A percentile compares a stretch with the other conserved stretches of the same genome.
Evolutionary conservation across 2,797 vertebrate genomes (phyloP).

Genomic region (Microtus californicus): DNA sequence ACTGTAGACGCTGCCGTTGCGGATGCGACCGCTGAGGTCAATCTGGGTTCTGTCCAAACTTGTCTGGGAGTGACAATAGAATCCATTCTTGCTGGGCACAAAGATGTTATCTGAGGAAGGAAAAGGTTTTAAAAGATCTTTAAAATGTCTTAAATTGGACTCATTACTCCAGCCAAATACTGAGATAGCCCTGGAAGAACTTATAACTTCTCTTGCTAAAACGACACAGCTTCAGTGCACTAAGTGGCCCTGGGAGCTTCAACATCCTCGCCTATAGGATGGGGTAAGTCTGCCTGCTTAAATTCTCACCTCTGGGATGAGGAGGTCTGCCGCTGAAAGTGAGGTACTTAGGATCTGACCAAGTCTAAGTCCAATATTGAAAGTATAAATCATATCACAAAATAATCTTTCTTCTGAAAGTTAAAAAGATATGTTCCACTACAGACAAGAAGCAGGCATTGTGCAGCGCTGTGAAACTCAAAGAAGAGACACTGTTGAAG

Average conservation of each 20-base stretch:
- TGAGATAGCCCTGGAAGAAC: not conserved
- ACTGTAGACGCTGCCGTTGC: slow-evolving; percentile 98
- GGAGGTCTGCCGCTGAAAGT: too few relatives aligned
- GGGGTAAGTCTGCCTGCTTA: not conserved
- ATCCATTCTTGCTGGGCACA: slow-evolving; percentile 96
- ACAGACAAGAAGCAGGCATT: not conserved
- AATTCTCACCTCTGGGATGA: too few relatives aligned
- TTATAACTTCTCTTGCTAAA: not conserved
- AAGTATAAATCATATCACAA: not conserved
- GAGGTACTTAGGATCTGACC: not conserved
- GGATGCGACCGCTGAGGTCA: slow-evolving; percentile 93
- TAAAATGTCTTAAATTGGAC: not conserved
- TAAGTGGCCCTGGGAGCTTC: rapidly evolving
- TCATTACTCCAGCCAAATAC: not conserved
- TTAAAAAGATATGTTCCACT: too few relatives aligned
- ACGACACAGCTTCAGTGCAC: too few relatives aligned
- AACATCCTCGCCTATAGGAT: not conserved
- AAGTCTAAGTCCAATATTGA: not conserved
- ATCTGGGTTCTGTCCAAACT: slow-evolving; percentile 95
- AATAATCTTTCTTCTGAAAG: not conserved
- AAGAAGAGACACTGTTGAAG: not conserved
- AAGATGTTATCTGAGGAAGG: slow-evolving; percentile 95
- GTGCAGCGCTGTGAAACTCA: not conserved
- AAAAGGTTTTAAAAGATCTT: slow-evolving; percentile 62
- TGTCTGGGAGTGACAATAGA: slow-evolving; percentile 98